A percentile compares a stretch with the other conserved stretches of the same genome.
These are phyloP conservation scores for Bufo bufo DNA, from an alignment of 2,113 vertebrate species.

Conservation along the genomic window DNA sequence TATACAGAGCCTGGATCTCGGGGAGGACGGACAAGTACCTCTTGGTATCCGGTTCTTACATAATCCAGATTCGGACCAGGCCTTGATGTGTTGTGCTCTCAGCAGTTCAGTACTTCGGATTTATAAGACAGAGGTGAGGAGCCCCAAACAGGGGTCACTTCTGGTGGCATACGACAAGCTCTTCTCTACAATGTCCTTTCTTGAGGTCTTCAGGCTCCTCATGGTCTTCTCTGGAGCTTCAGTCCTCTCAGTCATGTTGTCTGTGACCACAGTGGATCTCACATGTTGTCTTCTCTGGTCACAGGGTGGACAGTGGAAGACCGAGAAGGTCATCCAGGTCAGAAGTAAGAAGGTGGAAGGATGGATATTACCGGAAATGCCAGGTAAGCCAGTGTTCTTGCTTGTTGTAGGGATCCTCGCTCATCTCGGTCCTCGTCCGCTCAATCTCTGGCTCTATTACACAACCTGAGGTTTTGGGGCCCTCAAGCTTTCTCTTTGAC, in stretches of 20 bases:
- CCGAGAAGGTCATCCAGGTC: slow-evolving; percentile 87
- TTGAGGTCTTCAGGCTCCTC: too few relatives aligned
- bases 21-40: slow-evolving; percentile 78
- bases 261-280: too few relatives aligned
- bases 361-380: slow-evolving; percentile 89
- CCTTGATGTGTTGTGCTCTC: slow-evolving; percentile 90
- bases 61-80: slow-evolving; percentile 77
- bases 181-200: too few relatives aligned
- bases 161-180: too few relatives aligned
- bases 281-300: background rate
- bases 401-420: too few relatives aligned
- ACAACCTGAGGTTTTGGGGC: background rate
- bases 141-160: too few relatives aligned
- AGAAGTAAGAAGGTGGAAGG: slow-evolving; percentile 89
- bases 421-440: too few relatives aligned
- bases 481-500: background rate
- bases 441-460: too few relatives aligned
- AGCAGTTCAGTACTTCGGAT: slow-evolving; percentile 79
- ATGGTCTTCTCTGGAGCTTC: too few relatives aligned
- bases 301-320: slow-evolving; percentile 84
- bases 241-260: too few relatives aligned
- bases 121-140: slow-evolving; percentile 78
- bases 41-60: slow-evolving; percentile 91
- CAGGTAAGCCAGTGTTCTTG: slow-evolving; percentile 69
- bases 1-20: slow-evolving; percentile 81